Evolutionary conservation across 1,140 invertebrate genomes (phyloP), one percentile per base, ranked within the genome.

Genomic region (Cecropterus lyciades): DNA sequence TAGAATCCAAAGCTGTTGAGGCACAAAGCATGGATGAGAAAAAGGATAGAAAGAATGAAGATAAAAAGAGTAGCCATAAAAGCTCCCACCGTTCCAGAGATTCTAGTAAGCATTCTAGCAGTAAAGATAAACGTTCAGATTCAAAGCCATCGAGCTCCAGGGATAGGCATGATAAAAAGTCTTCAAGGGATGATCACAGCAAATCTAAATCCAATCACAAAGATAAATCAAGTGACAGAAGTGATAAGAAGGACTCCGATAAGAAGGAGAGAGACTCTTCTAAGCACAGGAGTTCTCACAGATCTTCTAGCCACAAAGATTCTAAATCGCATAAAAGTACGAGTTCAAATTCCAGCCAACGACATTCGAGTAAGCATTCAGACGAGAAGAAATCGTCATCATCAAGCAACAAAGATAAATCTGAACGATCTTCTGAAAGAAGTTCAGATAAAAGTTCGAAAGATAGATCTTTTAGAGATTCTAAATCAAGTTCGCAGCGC

Each of bases 121-220:
- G 88, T 42, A 92, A 87, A 79, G 92, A 93, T 63, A 92, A 80
- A 71, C 85, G 84, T 72, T 86, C 87, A 11, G 87, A 92, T 57
- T 90, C 89, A 4, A 92, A 89, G 62, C 84, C 84, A 16, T 89
- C 89, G 0, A 86, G 75, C 64, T 92, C 87, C 14, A 85, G 81
- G 73, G 87, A 92, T 40, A 77, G 73, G 63, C 79, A 84, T 56
- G 85, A 89, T 13, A 92, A 85, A 69, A 85, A 86, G 69, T 70
- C 82, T 24, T 85, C 80, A 20, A 86, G 77, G 81, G 92, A 88
- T 75, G 87, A 85, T 13, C 33, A 56, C 37, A 85, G 79, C 62
- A 92, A 89, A 75, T 86, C 85, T 6, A 91, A 89, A 79, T 85
- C 87, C 1, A 84, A 65, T 56, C 80, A 84, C 51, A 93, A 87